Evolutionary conservation across 2,113 vertebrate species (phyloP), one percentile per base, ranked within the genome.

Genomic region (Drymodes brunneopygia): DNA sequence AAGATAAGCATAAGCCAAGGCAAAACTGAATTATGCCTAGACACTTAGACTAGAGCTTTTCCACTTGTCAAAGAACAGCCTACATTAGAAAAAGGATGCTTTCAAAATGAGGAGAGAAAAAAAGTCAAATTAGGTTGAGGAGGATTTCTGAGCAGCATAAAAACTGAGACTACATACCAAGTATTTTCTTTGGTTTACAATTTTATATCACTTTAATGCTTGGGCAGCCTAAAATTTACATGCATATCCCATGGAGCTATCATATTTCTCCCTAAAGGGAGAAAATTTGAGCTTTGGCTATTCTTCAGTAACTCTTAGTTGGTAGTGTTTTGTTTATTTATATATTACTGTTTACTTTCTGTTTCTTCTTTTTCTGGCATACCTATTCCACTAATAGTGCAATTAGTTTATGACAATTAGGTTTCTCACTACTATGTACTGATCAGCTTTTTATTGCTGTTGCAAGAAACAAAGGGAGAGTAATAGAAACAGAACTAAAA

Each of bases 1-100:
- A 95, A 97, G 85, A 95, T 96, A 91, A 93, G n/a, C 79, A 86
- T 61, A 85, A 94, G 44, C 48, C 66, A 60, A 67, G 77, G 23
- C 51, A 90, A 96, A 94, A 91, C 56, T 77, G 48, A 93, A 93
- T 93, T 95, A 96, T 83, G 12, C 29, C 35, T 74, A 57, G 92
- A 90, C 25, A 85, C 31, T 96, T 91, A 90, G 74, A 70, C 53
- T 79, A 58, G 66, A 62, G 69, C 62, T 90, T 95, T 90, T 75
- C 70, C 53, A 81, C 65, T 47, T 88, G 47, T 88, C 91, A 96
- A 74, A 70, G 75, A 75, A 79, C 24, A 88, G 78, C 17, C 66
- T 83, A 70, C 79, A 86, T 87, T 89, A 60, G 83, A 90, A 80
- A 74, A 95, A 89, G 42, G 11, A 86, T 88, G 72, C 40, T 81